Base-by-base conservation (phyloP, 92 coral and sea anemone species). In the Phymanthus crucifer region DNA sequence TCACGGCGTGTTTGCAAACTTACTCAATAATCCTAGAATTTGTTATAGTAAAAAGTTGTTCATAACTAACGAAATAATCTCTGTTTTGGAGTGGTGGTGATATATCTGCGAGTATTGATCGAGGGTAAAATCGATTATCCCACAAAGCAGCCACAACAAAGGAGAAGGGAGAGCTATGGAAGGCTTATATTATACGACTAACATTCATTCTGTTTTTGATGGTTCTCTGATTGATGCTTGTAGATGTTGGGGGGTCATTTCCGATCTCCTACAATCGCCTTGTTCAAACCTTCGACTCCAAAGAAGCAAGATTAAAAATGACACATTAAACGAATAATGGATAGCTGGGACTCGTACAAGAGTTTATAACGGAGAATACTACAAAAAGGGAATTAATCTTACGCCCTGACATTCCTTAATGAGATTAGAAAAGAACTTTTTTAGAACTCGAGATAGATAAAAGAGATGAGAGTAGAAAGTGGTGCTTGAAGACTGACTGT, bases 191-290 rank as follows among this genome's bases (percentile, higher is more conserved):
- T 16, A 14, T 4, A 43, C 48, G 32, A 57, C 24, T 27, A n/a
- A n/a, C 72, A 35, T 37, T 31, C 23, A 38, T 45, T 65, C 32
- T 35, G n/a, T 38, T 58, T 18, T 61, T 77, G 31, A 61, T 47
- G 40, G 8, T 18, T 75, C 7, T 34, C 57, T 34, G 72, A 77
- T 26, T 77, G 81, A 77, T 66, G 80, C 80, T 65, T 77, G 46
- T 36, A n/a, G n/a, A n/a, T n/a, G n/a, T n/a, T n/a, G 36, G 68
- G 72, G 21, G 58, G 27, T 36, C 31, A 77, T 77, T 77, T 77
- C 81, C 81, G 81, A 61, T 77, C 57, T 77, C 65, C 68, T 71
- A 64, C 58, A 31, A 47, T 46, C 65, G 40, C 29, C 78, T 57
- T 9, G 21, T 61, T 61, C 68, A 61, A 61, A 27, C 36, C 68